phyloP scores from a whole-genome alignment of 2,797 vertebrate species.

The Arctocebus calabarensis region DNA sequence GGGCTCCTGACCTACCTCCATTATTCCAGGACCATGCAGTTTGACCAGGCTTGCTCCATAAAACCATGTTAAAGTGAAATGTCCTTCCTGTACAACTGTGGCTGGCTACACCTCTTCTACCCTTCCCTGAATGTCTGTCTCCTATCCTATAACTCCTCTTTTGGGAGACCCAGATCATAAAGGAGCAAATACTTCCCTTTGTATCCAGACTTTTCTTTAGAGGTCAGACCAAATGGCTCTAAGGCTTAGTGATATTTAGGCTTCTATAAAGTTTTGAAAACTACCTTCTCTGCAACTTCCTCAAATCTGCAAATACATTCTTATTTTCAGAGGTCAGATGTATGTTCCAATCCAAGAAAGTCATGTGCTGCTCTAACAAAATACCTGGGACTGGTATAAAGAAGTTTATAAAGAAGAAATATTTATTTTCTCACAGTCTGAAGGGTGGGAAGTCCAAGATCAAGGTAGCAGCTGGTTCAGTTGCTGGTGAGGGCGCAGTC shows the following conservation, averaged over 20 bases:
- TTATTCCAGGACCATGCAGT: neutral
- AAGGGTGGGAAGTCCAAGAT: neutral
- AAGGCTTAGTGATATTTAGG: neutral
- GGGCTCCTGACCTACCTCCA: neutral
- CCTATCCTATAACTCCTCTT: neutral
- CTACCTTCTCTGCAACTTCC: neutral
- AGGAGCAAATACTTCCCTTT: neutral
- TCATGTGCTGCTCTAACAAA: neutral
- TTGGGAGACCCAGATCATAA: neutral
- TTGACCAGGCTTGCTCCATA: neutral
- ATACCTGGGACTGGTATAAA: neutral
- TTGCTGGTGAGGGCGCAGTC: neutral
- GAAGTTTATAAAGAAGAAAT: neutral
- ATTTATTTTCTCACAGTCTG: neutral
- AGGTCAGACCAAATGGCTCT: neutral
- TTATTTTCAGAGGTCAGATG: neutral
- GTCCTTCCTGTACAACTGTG: neutral
- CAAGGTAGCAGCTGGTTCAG: neutral
- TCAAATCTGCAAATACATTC: conserved; percentile 36
- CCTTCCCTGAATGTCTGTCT: neutral
- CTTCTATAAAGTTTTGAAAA: conserved; percentile 12
- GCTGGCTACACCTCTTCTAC: neutral
- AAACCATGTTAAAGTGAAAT: neutral
- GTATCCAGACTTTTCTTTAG: neutral
- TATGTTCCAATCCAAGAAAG: neutral